Base-by-base conservation (phyloP, 2,113 vertebrate genomes). In the Tenrec ecaudatus region DNA sequence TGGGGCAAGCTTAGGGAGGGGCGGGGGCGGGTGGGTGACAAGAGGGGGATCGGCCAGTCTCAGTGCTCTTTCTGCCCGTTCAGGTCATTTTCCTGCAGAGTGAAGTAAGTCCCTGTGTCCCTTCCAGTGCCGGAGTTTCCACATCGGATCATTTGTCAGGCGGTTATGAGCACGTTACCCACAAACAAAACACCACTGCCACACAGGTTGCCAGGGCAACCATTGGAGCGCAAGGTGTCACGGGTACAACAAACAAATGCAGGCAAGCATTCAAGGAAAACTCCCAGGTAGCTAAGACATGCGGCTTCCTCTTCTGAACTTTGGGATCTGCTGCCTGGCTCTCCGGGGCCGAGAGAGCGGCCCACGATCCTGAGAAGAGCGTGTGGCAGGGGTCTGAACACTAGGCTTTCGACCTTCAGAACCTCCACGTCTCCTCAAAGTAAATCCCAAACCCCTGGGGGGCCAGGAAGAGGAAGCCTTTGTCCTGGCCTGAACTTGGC, bases 401-500 rank as follows among this genome's bases (percentile, higher is more conserved):
- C 2, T 31, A 58, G 38, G 38, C 19, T 31, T 40, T 58, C 43
- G 31, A 16, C 23, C 36, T 64, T 68, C 36, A 40, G 89, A 53
- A 66, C 68, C 60, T 6, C 3, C 17, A 2, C 73, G 57, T 20
- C 81, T 64, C 75, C 76, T 69, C 53, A 57, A 36, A 81, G 92
- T 36, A 17, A 92, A 95, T 77, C 68, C n/a, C 79, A 71, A 89
- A 69, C 92, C 47, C 47, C 47, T 14, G 47, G 12, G 47, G 47
- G 9, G 47, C 47, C 47, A 12, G 47, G 9, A 53, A 53, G 47
- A 5, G 47, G 47, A 53, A 53, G 47, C 47, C 9, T 5, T 53
- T 53, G 47, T 10, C 47, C 47, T 53, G 47, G 47, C 9, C 47
- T 53, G 47, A n/a, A 95, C 86, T 90, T 94, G 62, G 57, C n/a